Percentiles rank a stretch among this genome's conserved stretches.
Conservation (phyloP, 2,797 vertebrate genomes). For the Clarias pachynema region DNA sequence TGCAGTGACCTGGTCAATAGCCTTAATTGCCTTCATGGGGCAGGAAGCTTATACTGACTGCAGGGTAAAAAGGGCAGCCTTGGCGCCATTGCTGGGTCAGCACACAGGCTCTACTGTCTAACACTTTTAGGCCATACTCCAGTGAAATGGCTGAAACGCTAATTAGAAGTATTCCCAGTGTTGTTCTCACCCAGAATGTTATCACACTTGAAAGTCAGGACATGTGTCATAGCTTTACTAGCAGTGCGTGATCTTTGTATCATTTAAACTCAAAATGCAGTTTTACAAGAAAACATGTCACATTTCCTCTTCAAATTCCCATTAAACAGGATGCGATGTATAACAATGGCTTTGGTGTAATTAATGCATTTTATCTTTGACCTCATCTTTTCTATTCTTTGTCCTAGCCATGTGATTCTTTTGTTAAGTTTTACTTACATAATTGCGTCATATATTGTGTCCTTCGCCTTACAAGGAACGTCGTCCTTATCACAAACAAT, state of each 20-base stretch:
- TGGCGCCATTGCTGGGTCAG: conserved; percentile 84
- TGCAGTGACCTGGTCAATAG: conserved; percentile 74
- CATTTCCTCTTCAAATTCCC: not conserved
- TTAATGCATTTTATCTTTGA: not conserved
- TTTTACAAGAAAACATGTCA: not conserved
- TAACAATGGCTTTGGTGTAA: conserved; percentile 17
- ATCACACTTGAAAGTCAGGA: not conserved
- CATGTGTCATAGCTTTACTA: not conserved
- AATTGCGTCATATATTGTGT: not conserved
- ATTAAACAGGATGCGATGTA: conserved; percentile 1
- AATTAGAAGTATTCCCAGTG: conserved; percentile 87
- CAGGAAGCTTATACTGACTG: conserved; percentile 70
- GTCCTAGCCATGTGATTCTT: not conserved
- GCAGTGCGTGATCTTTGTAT: not conserved
- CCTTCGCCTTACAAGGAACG: not conserved
- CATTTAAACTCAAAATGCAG: not conserved
- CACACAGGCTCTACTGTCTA: conserved; percentile 65
- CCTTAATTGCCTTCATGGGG: conserved; percentile 81
- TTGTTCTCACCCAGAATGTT: conserved; percentile 74
- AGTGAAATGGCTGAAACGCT: conserved; percentile 78
- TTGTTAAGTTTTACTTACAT: not conserved
- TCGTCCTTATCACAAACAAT: not conserved
- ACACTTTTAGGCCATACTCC: conserved; percentile 64
- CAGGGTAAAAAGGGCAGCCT: conserved; percentile 76
- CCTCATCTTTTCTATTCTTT: not conserved